A percentile compares a stretch with the other conserved stretches of the same genome.
These are phyloP conservation scores for Phalacrocorax brasilianus DNA, from an alignment of 2,113 vertebrate genomes.

Conservation along the genomic window DNA sequence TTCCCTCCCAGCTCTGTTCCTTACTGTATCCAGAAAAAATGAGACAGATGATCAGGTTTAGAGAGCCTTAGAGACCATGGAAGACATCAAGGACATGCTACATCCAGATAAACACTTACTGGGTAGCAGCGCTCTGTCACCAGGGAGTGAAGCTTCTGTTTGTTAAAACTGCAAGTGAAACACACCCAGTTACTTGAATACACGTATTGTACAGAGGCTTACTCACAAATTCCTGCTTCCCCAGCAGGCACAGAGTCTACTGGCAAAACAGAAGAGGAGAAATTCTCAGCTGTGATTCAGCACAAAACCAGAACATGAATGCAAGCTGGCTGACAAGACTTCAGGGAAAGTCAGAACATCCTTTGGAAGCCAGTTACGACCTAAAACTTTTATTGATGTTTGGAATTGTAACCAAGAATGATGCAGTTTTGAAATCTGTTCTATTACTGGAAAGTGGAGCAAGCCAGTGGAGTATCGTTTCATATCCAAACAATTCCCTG, in stretches of 20 bases:
- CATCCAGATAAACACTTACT: constrained; percentile 70
- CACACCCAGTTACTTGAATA: not conserved
- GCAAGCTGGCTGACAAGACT: not conserved
- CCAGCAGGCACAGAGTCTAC: not conserved
- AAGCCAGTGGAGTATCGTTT: not conserved
- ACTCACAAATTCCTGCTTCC: no score
- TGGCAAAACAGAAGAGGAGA: not conserved
- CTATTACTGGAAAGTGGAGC: not conserved
- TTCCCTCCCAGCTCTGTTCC: not conserved
- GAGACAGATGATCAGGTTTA: fast-evolving
- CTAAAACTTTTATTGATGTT: not conserved
- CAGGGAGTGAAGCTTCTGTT: constrained; percentile 86
- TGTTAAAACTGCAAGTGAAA: constrained; percentile 80
- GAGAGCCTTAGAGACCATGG: not conserved
- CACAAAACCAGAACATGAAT: fast-evolving
- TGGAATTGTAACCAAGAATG: not conserved
- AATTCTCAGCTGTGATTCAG: not conserved
- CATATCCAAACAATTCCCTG: not conserved
- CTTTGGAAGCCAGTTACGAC: not conserved
- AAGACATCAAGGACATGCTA: not conserved
- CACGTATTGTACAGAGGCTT: not conserved
- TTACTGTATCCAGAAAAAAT: not conserved
- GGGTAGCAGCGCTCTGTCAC: constrained; percentile 94
- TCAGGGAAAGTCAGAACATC: not conserved
- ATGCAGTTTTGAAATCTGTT: not conserved